Base-by-base conservation (phyloP, 2,888 invertebrate species). In the Pandemis corylana region DNA sequence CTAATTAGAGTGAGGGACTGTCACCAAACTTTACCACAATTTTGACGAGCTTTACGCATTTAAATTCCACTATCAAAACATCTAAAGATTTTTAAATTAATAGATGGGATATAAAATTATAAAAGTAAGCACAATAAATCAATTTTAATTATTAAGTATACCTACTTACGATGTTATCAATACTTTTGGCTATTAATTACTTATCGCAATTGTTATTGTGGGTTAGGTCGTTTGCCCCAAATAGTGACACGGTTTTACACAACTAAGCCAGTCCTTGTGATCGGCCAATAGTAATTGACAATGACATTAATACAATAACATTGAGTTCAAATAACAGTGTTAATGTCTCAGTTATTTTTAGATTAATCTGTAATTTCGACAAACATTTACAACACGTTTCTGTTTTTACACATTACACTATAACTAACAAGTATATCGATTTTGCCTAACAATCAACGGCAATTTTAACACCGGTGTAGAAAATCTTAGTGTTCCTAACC, bases 181-280 rank as follows among this genome's bases (percentile, higher is more conserved):
- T 13, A 53, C 9, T 53, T 67, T 53, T 67, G 20, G 12, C 49
- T 59, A 56, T 28, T 69, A 7, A 1, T 69, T 69, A 66, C 65
- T 74, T 69, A 69, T 74, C 74, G 10, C 13, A 66, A 9, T 28
- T 70, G 70, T 70, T 75, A 71, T 67, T 70, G 61, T 67, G 36
- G 42, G 44, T 44, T 51, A 62, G 70, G 70, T 71, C 70, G 41
- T 71, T 71, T 65, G 66, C 71, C 71, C 67, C 36, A 62, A 67
- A 41, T 66, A 62, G 66, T 63, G 71, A 70, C 61, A 49, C 65
- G 7, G 44, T 67, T 49, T 46, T 62, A 56, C 70, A 44, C 70
- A 63, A 56, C 67, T 36, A 67, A 51, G 28, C 42, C 28, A 66
- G 62, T 64, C 42, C 49, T 53, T 74, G 51, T 66, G 42, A 42